Evolutionary conservation across 2,797 vertebrate species (phyloP).

Genomic region (Toxotes lorentzi): DNA sequence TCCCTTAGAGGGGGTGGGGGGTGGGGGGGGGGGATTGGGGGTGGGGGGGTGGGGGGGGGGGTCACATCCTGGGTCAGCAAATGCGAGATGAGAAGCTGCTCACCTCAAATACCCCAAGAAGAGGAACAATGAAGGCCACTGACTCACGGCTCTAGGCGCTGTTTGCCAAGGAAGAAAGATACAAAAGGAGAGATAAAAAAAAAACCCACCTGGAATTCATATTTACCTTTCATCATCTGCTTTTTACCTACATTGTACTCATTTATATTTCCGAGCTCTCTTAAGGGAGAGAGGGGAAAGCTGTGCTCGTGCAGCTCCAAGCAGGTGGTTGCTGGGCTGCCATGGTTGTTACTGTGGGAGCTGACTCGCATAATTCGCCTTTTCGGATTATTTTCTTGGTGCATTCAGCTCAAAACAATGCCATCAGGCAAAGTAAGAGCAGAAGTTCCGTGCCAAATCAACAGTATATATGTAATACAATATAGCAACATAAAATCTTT

Average conservation of each 20-base stretch:
- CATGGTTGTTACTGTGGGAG: conserved; percentile 50
- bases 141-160: conserved; percentile 35
- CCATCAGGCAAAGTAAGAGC: conserved; percentile 27
- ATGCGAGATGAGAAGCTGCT: conserved; percentile 65
- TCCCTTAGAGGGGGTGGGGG: conserved; percentile 39
- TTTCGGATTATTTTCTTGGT: conserved; percentile 54
- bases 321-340: conserved; percentile 58
- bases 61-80: conserved; percentile 47
- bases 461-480: conserved; percentile 4
- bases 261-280: conserved; percentile 51
- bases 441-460: conserved; percentile 30
- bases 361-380: conserved; percentile 59
- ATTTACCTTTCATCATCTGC: conserved; percentile 74
- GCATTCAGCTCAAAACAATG: conserved; percentile 50
- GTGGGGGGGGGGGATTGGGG: no score
- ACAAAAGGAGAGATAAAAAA: conserved; percentile 57
- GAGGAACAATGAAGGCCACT: conserved; percentile 43
- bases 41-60: conserved; percentile 17
- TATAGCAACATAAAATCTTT: conserved; percentile 1
- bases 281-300: conserved; percentile 33
- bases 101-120: conserved; percentile 36
- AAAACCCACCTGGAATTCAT: conserved; percentile 58
- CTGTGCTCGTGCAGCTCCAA: conserved; percentile 44
- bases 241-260: conserved; percentile 56
- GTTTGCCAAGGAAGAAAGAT: conserved; percentile 32